Percentiles rank a stretch among this genome's conserved stretches.
Evolutionary conservation across 2,888 invertebrate species (phyloP).

Genomic region (Eulithis prunata): DNA sequence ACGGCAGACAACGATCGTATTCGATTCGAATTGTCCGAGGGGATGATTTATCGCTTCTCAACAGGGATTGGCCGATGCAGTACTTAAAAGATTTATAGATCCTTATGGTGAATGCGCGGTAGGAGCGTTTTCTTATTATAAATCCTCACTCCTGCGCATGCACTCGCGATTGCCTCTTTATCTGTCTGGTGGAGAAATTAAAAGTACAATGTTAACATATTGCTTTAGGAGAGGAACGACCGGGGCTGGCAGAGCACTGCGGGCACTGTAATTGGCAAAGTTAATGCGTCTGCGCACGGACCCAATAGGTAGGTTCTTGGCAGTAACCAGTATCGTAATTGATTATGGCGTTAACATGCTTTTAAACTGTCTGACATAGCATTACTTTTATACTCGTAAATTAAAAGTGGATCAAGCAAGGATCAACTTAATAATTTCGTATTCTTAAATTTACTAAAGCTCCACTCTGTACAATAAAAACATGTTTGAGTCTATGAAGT

Average conservation of each 20-base stretch:
- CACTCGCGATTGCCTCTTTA: conserved; percentile 76
- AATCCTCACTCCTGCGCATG: conserved; percentile 81
- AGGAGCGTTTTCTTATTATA: conserved; percentile 83
- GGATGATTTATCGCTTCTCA: conserved; percentile 83
- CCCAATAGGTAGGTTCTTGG: conserved; percentile 20
- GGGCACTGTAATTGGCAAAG: conserved; percentile 66
- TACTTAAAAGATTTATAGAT: conserved; percentile 82
- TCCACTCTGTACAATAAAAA: too few relatives aligned
- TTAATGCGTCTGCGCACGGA: conserved; percentile 50
- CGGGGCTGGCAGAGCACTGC: conserved; percentile 56
- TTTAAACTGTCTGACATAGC: conserved; percentile 15
- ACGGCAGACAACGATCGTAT: conserved; percentile 54
- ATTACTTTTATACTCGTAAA: background rate
- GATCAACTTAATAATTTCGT: too few relatives aligned
- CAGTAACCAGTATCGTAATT: conserved; percentile 43
- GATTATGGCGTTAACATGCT: conserved; percentile 49
- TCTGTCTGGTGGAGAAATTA: conserved; percentile 74
- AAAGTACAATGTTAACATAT: conserved; percentile 81
- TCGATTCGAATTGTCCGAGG: conserved; percentile 74
- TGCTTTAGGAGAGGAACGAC: conserved; percentile 59
- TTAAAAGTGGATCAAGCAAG: background rate
- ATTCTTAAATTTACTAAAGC: too few relatives aligned
- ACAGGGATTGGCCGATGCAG: conserved; percentile 83
- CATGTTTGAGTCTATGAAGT: too few relatives aligned
- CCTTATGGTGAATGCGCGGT: conserved; percentile 81